Evolutionary conservation across 2,113 vertebrate genomes (phyloP).

Genomic region (Callipepla squamata): DNA sequence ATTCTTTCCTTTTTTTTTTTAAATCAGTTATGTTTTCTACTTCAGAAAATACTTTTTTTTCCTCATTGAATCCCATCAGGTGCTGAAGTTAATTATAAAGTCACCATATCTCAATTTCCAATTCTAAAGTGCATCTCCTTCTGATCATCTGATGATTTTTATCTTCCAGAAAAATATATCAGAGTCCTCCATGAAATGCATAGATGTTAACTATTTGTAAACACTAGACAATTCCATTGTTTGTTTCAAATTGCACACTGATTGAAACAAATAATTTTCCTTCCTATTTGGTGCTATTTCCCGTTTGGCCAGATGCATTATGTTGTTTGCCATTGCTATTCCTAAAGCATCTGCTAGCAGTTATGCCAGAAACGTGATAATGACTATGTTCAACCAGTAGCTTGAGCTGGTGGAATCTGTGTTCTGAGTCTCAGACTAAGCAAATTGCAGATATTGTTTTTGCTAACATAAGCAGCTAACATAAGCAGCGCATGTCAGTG

Average conservation of each 20-base stretch:
- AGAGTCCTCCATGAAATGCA: background rate
- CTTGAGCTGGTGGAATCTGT: background rate
- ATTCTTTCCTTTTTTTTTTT: background rate
- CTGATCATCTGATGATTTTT: background rate
- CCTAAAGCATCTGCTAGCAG: slow-evolving; percentile 38
- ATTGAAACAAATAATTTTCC: background rate
- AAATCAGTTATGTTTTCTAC: background rate
- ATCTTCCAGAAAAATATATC: background rate
- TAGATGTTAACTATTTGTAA: background rate
- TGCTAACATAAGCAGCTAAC: background rate
- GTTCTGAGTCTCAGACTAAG: background rate
- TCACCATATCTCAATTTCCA: background rate
- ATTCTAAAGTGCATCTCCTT: background rate
- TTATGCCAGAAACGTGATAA: slow-evolving; percentile 42
- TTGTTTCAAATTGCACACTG: background rate
- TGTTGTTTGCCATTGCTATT: background rate
- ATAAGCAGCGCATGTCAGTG: background rate
- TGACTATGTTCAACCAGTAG: background rate
- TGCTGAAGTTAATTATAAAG: background rate
- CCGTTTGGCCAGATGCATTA: background rate
- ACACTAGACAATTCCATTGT: background rate
- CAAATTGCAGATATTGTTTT: background rate
- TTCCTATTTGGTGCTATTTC: background rate
- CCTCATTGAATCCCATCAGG: background rate
- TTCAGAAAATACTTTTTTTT: background rate